Conservation (phyloP, 2,888 invertebrate genomes). For the Spisula subtruncata region DNA sequence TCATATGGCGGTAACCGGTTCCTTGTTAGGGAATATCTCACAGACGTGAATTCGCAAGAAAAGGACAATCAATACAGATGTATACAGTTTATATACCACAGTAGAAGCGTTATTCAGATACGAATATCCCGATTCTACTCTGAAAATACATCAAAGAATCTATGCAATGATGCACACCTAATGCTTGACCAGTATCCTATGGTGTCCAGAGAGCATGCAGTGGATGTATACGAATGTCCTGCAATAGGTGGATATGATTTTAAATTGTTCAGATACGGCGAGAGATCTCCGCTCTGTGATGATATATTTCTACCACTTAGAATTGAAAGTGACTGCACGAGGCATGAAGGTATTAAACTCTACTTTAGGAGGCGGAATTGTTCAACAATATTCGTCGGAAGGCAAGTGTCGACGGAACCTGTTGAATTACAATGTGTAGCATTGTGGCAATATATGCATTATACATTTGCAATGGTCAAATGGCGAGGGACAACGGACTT, state of each 20-base stretch:
- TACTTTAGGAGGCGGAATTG: constrained; percentile 69
- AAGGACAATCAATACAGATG: constrained; percentile 51
- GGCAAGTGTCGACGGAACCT: constrained; percentile 34
- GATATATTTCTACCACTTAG: constrained; percentile 69
- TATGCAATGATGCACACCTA: constrained; percentile 64
- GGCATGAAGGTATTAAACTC: constrained; percentile 65
- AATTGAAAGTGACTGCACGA: constrained; percentile 69
- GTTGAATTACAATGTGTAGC: constrained; percentile 64
- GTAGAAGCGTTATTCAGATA: constrained; percentile 67
- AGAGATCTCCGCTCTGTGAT: constrained; percentile 62
- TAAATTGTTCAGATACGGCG: constrained; percentile 59
- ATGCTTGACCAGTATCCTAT: constrained; percentile 65
- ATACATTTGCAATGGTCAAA: constrained; percentile 67
- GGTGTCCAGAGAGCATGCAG: constrained; percentile 63
- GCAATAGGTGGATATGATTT: constrained; percentile 68
- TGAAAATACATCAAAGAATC: constrained; percentile 33
- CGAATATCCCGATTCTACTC: constrained; percentile 54
- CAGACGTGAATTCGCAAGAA: constrained; percentile 12
- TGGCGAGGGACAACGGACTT: constrained; percentile 60
- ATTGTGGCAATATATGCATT: constrained; percentile 59
- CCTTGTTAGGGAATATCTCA: constrained; percentile 56
- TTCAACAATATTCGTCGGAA: constrained; percentile 50
- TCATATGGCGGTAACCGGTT: constrained; percentile 53
- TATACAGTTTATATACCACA: constrained; percentile 63
- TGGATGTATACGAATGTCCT: constrained; percentile 57